Base-by-base conservation (phyloP, 2,888 invertebrate genomes). In the Galeopsomyia nigrocyanea region DNA sequence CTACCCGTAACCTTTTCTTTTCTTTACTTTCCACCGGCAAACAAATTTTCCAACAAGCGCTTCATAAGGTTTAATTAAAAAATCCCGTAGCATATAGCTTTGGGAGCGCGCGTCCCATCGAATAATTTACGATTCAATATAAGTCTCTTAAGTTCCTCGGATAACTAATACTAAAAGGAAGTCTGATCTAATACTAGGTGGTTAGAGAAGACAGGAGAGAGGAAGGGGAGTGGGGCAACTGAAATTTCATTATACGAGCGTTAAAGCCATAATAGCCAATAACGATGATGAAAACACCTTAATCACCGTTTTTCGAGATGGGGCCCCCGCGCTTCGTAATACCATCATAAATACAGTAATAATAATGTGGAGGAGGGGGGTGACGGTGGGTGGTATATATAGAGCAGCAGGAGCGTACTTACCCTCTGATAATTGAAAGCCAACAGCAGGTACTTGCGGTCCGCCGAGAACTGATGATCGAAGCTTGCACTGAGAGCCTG, bases 371-470 rank as follows among this genome's bases (percentile, higher is more conserved):
- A 31, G 31, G 31, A 31, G 31, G 31, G 7, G 31, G 31, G 31
- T 31, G 7, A 51, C 13, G 26, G 7, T 53, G n/a, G 57, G 9
- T 65, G 5, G 26, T 26, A 26, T 26, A 26, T 26, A 26, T 26
- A 26, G 55, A 26, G 26, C 26, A 26, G 39, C 7, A 10, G 7
- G 5, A 39, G 13, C 13, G 13, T 63, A 80, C 82, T 86, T 84
- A 92, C 92, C 88, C 92, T 92, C 81, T 89, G 89, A 77, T 90
- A 90, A 80, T 90, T 89, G 79, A 90, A 89, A 5, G 90, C 90
- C 76, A 93, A 86, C 65, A 93, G 85, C 69, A 93, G 81, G 81
- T 89, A 92, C 78, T 90, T 89, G 61, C 88, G 88, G 82, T 93
- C 93, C 0, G 92, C 88, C 0, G 93, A 93, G 73, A 93, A 85